A percentile compares a stretch with the other conserved stretches of the same genome.
These are phyloP conservation scores for Odontocolon sp. DNA, from an alignment of 2,888 invertebrate species.

Conservation along the genomic window DNA sequence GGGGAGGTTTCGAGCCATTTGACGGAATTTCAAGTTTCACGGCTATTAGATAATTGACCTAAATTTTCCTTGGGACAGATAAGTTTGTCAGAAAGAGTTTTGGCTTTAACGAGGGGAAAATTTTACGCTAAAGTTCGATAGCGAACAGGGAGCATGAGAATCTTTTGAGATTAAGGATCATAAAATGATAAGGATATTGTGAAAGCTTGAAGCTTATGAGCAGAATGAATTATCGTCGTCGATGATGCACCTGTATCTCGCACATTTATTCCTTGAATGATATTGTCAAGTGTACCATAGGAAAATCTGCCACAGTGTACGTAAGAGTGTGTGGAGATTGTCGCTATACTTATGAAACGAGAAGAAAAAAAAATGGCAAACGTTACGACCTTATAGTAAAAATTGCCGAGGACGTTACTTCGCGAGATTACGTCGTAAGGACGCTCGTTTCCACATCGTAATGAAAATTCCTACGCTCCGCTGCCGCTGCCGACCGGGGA, in stretches of 20 bases:
- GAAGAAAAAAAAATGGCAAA: conserved; percentile 36
- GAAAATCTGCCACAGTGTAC: conserved; percentile 24
- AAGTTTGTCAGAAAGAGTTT: conserved; percentile 17
- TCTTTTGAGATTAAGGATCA: conserved; percentile 16
- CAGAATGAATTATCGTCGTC: conserved; percentile 40
- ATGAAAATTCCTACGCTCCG: conserved; percentile 59
- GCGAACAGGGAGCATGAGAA: not conserved
- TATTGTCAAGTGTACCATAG: conserved; percentile 31
- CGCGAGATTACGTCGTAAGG: conserved; percentile 63
- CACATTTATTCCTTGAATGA: conserved; percentile 40
- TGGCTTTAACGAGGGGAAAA: conserved; percentile 1
- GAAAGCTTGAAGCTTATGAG: conserved; percentile 38
- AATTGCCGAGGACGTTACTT: conserved; percentile 60
- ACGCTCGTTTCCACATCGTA: conserved; percentile 63
- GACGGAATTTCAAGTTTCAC: conserved; percentile 25
- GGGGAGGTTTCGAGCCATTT: not conserved
- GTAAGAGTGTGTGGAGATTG: conserved; percentile 17
- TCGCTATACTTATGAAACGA: conserved; percentile 24
- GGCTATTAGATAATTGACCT: conserved; percentile 32
- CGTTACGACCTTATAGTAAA: conserved; percentile 57
- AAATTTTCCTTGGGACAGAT: conserved; percentile 26
- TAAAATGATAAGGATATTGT: conserved; percentile 43
- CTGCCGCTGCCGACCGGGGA: conserved; percentile 40
- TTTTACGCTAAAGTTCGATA: not conserved
- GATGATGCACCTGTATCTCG: conserved; percentile 33